Percentiles rank a stretch among this genome's conserved stretches.
Evolutionary conservation across 2,888 invertebrate genomes (phyloP).

Genomic region (Eupeodes latifasciatus): DNA sequence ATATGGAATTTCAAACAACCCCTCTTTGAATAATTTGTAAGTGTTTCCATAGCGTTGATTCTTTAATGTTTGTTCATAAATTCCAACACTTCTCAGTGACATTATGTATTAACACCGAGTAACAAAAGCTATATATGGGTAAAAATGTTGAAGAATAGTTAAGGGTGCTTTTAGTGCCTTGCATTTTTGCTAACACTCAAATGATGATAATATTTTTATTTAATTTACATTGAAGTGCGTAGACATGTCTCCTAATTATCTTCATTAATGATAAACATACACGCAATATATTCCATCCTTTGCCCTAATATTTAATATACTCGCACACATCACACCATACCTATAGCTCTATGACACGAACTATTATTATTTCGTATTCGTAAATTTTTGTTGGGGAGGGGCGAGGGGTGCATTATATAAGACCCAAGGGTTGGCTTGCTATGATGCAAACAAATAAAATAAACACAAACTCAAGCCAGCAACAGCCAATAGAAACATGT

Average conservation of each 20-base stretch:
- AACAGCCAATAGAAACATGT: background rate
- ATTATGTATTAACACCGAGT: background rate
- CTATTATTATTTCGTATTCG: background rate
- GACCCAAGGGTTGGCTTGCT: background rate
- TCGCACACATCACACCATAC: background rate
- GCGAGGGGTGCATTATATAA: background rate
- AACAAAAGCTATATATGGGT: background rate
- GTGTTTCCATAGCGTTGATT: background rate
- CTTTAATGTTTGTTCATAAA: slow-evolving; percentile 3
- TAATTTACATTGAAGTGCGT: slow-evolving; percentile 63
- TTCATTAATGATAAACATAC: slow-evolving; percentile 61
- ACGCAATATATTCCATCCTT: background rate
- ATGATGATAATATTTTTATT: slow-evolving; percentile 46
- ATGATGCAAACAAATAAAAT: slow-evolving; percentile 25
- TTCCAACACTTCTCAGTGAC: slow-evolving; percentile 20
- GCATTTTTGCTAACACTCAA: slow-evolving; percentile 17
- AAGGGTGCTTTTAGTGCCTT: background rate
- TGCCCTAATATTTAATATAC: background rate
- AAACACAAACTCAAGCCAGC: slow-evolving; percentile 7
- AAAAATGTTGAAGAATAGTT: background rate
- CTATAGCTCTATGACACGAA: background rate
- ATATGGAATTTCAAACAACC: background rate
- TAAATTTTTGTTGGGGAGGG: background rate
- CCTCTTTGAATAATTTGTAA: no score
- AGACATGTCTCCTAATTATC: slow-evolving; percentile 73